These are phyloP conservation scores for Hydropsyche betteni DNA, from an alignment of 2,888 invertebrate species.

Conservation along the genomic window DNA sequence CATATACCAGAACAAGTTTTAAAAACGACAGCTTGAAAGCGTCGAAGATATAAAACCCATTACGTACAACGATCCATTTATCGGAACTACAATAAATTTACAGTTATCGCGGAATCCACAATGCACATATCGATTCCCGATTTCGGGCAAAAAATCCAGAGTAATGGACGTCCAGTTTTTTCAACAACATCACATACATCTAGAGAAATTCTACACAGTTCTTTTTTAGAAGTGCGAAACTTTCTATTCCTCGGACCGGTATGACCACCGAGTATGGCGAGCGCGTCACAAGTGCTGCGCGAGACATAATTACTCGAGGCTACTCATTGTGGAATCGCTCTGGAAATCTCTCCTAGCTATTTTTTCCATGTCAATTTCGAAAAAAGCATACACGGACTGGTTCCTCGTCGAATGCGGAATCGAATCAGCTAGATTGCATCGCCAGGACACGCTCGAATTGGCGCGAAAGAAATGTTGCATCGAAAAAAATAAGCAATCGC, in stretches of 20 bases:
- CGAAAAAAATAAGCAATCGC: constrained; percentile 20
- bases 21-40: constrained; percentile 18
- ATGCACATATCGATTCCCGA: not conserved
- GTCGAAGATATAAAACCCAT: not conserved
- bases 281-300: not conserved
- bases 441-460: constrained; percentile 13
- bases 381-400: not conserved
- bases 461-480: not conserved
- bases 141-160: not conserved
- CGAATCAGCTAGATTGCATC: not conserved
- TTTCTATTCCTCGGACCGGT: constrained; percentile 39
- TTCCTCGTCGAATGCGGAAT: not conserved
- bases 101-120: no score
- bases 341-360: constrained; percentile 9
- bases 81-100: no score
- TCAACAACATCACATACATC: not conserved
- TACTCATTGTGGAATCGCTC: constrained; percentile 20
- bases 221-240: constrained; percentile 44
- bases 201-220: constrained; percentile 26
- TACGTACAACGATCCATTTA: no score
- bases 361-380: not conserved
- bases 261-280: constrained; percentile 18
- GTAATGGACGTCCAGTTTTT: constrained; percentile 11
- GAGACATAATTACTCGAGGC: constrained; percentile 11
- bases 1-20: not conserved